phyloP scores from a whole-genome alignment of 2,888 invertebrate genomes.

The Encarsia formosa region DNA sequence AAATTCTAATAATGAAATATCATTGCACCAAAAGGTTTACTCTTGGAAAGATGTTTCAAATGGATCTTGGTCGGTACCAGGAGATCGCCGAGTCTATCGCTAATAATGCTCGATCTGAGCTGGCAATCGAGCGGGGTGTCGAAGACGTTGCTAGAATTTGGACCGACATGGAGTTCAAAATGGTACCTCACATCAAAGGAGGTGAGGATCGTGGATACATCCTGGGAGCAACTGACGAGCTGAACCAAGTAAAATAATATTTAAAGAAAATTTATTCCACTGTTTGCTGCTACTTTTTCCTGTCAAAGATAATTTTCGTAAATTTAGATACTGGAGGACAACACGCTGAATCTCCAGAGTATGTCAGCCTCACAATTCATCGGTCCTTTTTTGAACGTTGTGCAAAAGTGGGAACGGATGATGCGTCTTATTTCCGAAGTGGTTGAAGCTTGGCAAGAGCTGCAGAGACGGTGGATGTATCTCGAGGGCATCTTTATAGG shows the following conservation, averaged over 20 bases:
- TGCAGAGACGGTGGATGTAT: constrained; percentile 88
- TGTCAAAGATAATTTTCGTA: neutral
- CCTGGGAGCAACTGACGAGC: constrained; percentile 79
- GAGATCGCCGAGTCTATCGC: constrained; percentile 84
- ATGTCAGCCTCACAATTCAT: constrained; percentile 88
- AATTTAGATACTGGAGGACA: constrained; percentile 66
- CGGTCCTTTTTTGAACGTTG: constrained; percentile 78
- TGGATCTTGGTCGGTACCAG: constrained; percentile 83
- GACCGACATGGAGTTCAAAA: constrained; percentile 62
- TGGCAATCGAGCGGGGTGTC: constrained; percentile 85
- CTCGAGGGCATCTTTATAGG: constrained; percentile 89
- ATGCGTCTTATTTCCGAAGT: constrained; percentile 79
- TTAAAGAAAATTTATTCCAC: too few relatives aligned
- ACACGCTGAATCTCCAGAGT: constrained; percentile 84
- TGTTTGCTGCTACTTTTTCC: too few relatives aligned
- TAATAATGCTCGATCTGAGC: constrained; percentile 82
- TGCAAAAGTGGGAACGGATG: constrained; percentile 82
- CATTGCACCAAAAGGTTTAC: constrained; percentile 81
- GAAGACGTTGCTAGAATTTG: constrained; percentile 77
- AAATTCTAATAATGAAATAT: too few relatives aligned
- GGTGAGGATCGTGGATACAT: constrained; percentile 74
- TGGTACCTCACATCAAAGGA: constrained; percentile 65
- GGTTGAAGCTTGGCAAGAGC: constrained; percentile 80
- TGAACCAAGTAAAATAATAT: constrained; percentile 63
- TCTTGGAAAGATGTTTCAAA: constrained; percentile 85